A percentile compares a stretch with the other conserved stretches of the same genome.
These are phyloP conservation scores for Cygnus buccinator DNA, from an alignment of 2,113 vertebrate species.

Conservation along the genomic window DNA sequence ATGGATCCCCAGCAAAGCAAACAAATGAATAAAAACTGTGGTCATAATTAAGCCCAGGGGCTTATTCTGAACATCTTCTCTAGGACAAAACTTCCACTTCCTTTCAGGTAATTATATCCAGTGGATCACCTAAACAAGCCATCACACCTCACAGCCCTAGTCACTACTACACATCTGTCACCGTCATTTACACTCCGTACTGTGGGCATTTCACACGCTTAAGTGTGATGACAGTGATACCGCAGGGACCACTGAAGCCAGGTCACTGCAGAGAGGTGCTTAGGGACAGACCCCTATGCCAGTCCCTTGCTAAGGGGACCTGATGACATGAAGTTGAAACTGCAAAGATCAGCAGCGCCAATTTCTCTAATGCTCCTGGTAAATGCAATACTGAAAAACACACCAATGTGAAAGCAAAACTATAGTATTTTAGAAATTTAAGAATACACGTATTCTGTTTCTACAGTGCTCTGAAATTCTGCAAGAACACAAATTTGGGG, in stretches of 20 bases:
- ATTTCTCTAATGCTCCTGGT: not conserved
- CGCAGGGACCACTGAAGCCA: not conserved
- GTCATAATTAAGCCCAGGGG: not conserved
- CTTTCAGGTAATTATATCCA: not conserved
- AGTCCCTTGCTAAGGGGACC: no score
- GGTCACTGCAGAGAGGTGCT: not conserved
- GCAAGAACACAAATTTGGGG: not conserved
- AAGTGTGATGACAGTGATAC: rapidly evolving
- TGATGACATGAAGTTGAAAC: rapidly evolving
- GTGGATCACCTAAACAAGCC: not conserved
- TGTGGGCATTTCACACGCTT: rapidly evolving
- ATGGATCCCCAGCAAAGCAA: not conserved
- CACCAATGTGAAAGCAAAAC: not conserved
- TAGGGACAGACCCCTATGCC: not conserved
- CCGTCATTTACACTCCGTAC: rapidly evolving
- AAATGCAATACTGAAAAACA: not conserved
- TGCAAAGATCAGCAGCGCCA: rapidly evolving
- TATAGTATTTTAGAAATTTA: not conserved
- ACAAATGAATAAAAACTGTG: rapidly evolving
- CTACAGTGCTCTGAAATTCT: not conserved
- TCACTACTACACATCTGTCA: rapidly evolving
- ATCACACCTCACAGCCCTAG: not conserved
- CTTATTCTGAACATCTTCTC: not conserved
- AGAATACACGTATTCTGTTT: rapidly evolving
- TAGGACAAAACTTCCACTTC: not conserved